Percentiles rank a stretch among this genome's conserved stretches.
These are phyloP conservation scores for Microctenopoma stevenorrisi DNA, from an alignment of 2,797 vertebrate species.

Conservation along the genomic window DNA sequence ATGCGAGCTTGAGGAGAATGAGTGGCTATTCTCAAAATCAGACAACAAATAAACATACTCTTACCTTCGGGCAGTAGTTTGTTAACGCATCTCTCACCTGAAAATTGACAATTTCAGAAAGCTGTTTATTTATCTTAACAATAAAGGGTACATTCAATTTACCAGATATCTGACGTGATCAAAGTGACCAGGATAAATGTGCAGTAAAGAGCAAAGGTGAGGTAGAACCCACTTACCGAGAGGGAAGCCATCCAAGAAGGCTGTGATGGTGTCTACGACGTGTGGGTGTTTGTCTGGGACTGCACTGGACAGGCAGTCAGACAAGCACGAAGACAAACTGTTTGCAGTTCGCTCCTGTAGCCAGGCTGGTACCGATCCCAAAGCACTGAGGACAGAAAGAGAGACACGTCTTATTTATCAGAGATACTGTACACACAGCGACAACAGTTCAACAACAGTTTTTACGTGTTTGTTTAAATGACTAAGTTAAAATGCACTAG, in stretches of 20 bases:
- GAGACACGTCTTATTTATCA: not conserved
- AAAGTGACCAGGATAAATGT: not conserved
- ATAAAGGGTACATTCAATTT: not conserved
- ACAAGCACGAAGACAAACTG: conserved; percentile 84
- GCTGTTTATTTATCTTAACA: not conserved
- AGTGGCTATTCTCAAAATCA: not conserved
- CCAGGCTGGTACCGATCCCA: conserved; percentile 83
- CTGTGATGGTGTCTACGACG: conserved; percentile 86
- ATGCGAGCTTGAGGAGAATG: not conserved
- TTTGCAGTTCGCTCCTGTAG: conserved; percentile 70
- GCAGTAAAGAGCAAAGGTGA: not conserved
- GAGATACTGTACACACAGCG: too few relatives aligned
- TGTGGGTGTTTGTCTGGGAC: conserved; percentile 79
- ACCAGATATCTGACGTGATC: not conserved
- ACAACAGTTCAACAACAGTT: too few relatives aligned
- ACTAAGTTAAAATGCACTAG: too few relatives aligned
- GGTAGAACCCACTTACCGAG: conserved; percentile 80
- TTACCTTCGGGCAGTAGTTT: conserved; percentile 88
- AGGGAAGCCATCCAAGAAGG: conserved; percentile 88
- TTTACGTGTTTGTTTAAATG: too few relatives aligned
- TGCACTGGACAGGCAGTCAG: conserved; percentile 79
- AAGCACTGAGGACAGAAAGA: conserved; percentile 78
- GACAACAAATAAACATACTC: conserved; percentile 26
- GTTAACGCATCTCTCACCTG: conserved; percentile 88
- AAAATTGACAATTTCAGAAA: conserved; percentile 16